A percentile compares a stretch with the other conserved stretches of the same genome.
Conservation (phyloP, 2,113 vertebrate species). For the Serranochromis macrocephalus region DNA sequence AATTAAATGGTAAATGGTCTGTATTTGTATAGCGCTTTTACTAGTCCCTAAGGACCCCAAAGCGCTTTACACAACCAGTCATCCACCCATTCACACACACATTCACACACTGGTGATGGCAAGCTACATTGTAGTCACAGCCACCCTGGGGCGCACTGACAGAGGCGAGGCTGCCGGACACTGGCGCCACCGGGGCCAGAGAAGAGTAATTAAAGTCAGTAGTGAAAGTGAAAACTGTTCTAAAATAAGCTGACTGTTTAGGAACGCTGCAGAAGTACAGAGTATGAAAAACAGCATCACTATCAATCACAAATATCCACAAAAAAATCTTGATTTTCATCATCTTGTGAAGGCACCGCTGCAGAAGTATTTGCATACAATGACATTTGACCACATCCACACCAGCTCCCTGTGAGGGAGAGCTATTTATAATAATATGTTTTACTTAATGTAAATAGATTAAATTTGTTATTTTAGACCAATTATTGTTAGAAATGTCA, state of each 20-base stretch:
- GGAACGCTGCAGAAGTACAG: fast-evolving
- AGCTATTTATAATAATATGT: neutral
- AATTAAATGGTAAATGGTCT: too few relatives aligned
- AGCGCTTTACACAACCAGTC: neutral
- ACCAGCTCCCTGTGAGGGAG: neutral
- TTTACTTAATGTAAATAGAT: neutral
- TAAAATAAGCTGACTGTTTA: neutral
- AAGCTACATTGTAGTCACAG: neutral
- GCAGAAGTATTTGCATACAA: neutral
- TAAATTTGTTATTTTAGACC: neutral
- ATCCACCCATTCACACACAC: neutral
- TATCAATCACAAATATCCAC: neutral
- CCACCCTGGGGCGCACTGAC: neutral
- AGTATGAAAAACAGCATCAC: neutral
- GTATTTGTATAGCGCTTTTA: neutral
- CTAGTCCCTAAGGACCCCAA: neutral
- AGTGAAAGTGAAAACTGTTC: neutral
- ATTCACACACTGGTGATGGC: neutral
- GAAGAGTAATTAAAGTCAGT: neutral
- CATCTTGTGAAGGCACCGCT: fast-evolving
- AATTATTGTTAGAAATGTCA: neutral
- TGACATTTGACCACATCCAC: neutral
- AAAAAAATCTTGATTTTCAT: neutral
- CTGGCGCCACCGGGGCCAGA: fast-evolving
- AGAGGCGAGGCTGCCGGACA: neutral